Evolutionary conservation across 2,113 vertebrate species (phyloP).

Genomic region (Hystrix brachyura): DNA sequence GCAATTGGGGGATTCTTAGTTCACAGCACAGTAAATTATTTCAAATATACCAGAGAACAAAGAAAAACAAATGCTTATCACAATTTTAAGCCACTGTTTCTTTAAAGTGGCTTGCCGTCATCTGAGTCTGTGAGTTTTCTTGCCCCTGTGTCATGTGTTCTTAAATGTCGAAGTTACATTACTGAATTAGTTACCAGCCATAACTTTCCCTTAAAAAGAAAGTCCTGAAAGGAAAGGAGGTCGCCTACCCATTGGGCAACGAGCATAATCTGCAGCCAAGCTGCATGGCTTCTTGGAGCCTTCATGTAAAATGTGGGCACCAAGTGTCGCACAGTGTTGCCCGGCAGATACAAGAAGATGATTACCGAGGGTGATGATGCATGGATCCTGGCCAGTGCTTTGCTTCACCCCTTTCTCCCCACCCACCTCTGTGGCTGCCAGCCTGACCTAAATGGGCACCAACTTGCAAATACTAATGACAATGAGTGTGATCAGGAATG

Average conservation of each 20-base stretch:
- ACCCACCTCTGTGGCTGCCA: neutral
- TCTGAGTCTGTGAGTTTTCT: neutral
- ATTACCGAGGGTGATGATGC: no score
- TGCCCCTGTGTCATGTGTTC: neutral
- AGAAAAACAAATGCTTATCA: neutral
- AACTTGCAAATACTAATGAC: accelerated
- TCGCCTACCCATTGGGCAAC: no score
- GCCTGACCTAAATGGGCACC: accelerated
- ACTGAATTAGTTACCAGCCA: neutral
- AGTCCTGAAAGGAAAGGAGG: neutral
- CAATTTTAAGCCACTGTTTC: neutral
- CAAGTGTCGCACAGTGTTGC: neutral
- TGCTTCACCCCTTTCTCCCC: no score
- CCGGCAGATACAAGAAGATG: neutral
- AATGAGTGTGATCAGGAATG: accelerated
- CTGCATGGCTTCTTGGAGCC: neutral
- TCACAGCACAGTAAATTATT: neutral
- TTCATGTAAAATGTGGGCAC: neutral
- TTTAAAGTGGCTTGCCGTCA: no score
- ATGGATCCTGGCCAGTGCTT: no score
- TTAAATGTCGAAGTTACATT: no score
- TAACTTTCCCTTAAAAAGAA: neutral
- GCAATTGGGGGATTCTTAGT: neutral
- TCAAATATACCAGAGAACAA: neutral
- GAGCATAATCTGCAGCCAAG: no score